These are phyloP conservation scores for Rhyacophila evoluta DNA, from an alignment of 2,888 invertebrate genomes.

Conservation along the genomic window DNA sequence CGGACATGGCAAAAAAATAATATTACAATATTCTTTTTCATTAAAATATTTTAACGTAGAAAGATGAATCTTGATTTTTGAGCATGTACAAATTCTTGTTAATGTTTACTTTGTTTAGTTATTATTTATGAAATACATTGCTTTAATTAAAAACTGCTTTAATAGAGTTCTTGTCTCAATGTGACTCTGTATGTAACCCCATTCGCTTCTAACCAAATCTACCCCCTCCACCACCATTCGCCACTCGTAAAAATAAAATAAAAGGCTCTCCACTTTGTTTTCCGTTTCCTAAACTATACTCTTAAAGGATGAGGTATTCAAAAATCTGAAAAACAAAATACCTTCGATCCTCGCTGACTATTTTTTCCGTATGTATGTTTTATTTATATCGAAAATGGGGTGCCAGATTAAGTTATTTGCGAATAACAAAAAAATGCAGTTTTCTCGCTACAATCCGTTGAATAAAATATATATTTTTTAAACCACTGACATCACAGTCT, in stretches of 20 bases:
- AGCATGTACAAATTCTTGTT: no score
- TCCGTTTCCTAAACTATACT: constrained; percentile 19
- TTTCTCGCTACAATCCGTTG: background rate
- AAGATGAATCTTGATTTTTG: no score
- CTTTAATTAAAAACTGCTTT: no score
- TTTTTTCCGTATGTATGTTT: constrained; percentile 5
- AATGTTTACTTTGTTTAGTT: no score
- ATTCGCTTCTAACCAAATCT: background rate
- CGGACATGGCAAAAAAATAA: no score
- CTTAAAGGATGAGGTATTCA: constrained; percentile 12
- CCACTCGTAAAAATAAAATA: constrained; percentile 23
- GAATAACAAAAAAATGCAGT: constrained; percentile 8
- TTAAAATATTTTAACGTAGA: no score
- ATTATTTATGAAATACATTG: no score
- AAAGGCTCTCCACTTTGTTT: constrained; percentile 23
- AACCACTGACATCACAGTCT: no score
- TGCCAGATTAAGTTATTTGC: constrained; percentile 2
- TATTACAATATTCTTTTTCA: no score
- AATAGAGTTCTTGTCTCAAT: background rate
- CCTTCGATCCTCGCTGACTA: background rate
- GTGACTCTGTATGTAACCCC: background rate
- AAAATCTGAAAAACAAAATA: constrained; percentile 18
- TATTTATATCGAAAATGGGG: background rate
- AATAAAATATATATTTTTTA: background rate
- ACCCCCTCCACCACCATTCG: background rate